Percentiles rank a stretch among this genome's conserved stretches.
These are phyloP conservation scores for Gonioctena quinquepunctata DNA, from an alignment of 1,140 invertebrate species.

Conservation along the genomic window DNA sequence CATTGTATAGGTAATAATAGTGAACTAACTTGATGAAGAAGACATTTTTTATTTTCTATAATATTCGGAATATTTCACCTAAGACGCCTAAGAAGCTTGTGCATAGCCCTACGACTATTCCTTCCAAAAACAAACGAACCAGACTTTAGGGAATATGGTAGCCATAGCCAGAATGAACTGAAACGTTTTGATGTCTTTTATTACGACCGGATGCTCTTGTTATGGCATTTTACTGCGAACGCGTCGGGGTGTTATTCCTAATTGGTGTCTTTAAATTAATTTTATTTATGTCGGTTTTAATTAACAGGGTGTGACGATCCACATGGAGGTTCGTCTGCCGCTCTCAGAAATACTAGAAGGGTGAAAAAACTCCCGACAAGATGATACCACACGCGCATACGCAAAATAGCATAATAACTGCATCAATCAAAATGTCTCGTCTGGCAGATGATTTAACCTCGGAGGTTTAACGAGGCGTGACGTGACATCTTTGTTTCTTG, in stretches of 20 bases:
- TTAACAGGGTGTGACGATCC: conserved; percentile 9
- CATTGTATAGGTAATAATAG: too few relatives aligned
- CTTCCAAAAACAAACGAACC: neutral
- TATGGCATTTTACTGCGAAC: conserved; percentile 12
- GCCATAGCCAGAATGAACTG: neutral
- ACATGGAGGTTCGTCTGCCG: neutral
- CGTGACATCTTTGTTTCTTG: too few relatives aligned
- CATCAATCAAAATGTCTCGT: neutral
- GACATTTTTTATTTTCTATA: too few relatives aligned
- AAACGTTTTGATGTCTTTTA: conserved; percentile 3
- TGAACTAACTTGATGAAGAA: too few relatives aligned
- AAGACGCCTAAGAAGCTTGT: too few relatives aligned
- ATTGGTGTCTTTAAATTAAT: neutral
- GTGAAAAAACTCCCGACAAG: neutral
- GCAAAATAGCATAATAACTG: neutral
- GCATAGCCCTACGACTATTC: neutral
- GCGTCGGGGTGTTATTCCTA: conserved; percentile 10
- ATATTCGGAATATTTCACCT: too few relatives aligned
- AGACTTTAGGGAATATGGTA: neutral
- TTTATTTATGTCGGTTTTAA: conserved; percentile 4
- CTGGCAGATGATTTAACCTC: neutral
- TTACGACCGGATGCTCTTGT: conserved; percentile 7
- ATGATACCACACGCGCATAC: neutral
- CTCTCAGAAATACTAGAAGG: neutral
- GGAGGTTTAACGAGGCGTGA: neutral